phyloP scores from a whole-genome alignment of 1,140 invertebrate genomes.

The Coelopa frigida region DNA sequence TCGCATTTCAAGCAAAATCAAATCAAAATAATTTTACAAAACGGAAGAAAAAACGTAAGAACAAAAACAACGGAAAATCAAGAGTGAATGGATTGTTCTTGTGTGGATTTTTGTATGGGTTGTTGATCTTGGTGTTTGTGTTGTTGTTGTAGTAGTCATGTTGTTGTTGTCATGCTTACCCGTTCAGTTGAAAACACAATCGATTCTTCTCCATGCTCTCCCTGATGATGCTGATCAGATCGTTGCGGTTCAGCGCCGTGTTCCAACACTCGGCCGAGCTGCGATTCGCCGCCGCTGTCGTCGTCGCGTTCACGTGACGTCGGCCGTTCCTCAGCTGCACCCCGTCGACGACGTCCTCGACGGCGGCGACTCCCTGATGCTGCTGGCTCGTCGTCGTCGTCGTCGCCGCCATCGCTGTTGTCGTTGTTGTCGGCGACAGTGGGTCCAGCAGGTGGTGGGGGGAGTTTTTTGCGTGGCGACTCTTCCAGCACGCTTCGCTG shows the following conservation, averaged over 20 bases:
- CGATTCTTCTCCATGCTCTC: slow-evolving; percentile 89
- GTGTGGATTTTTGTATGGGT: too few species aligned
- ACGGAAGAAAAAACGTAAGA: slow-evolving; percentile 1
- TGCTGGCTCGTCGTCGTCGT: slow-evolving; percentile 9
- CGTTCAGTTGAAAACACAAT: slow-evolving; percentile 70
- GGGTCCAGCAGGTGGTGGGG: too few species aligned
- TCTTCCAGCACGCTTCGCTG: slow-evolving; percentile 38
- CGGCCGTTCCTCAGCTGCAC: slow-evolving; percentile 35
- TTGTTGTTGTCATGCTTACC: slow-evolving; percentile 49
- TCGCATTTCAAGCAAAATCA: neutral
- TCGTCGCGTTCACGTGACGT: neutral
- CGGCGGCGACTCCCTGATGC: slow-evolving; percentile 15
- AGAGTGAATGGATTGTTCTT: neutral
- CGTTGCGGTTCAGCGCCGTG: slow-evolving; percentile 65
- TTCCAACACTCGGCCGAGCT: slow-evolving; percentile 46
- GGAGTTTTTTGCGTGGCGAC: slow-evolving; percentile 16
- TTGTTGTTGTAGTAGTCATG: too few species aligned
- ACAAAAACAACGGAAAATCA: neutral
- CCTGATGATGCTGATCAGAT: slow-evolving; percentile 78
- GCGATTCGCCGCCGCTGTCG: slow-evolving; percentile 18
- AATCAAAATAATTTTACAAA: too few species aligned
- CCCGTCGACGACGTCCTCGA: slow-evolving; percentile 31
- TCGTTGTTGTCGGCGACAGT: slow-evolving; percentile 12
- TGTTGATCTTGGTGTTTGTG: too few species aligned
- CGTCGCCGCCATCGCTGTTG: slow-evolving; percentile 15